phyloP scores from a whole-genome alignment of 2,113 vertebrate genomes.

The Callaeas wilsoni region DNA sequence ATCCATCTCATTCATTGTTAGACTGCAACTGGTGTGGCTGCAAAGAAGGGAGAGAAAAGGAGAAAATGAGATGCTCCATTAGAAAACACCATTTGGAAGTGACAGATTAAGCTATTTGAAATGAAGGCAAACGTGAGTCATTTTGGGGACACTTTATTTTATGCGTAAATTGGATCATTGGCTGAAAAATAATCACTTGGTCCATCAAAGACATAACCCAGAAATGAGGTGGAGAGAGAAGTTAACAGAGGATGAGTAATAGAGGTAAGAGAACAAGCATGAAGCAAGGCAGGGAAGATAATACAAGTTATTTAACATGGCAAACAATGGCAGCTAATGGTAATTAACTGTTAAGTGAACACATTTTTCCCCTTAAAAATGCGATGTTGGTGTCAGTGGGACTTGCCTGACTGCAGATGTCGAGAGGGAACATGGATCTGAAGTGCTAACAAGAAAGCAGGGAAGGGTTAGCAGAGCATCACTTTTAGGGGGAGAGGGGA shows the following conservation, averaged over 20 bases:
- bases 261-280: neutral
- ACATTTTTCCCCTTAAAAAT: neutral
- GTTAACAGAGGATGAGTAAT: slow-evolving; percentile 8
- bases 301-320: neutral
- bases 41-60: neutral
- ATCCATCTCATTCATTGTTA: neutral
- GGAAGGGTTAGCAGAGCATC: neutral
- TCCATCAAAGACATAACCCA: neutral
- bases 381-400: neutral
- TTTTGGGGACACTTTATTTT: neutral
- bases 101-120: slow-evolving; percentile 12
- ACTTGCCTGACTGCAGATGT: neutral
- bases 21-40: neutral
- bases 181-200: slow-evolving; percentile 33
- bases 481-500: neutral
- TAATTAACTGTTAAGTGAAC: neutral
- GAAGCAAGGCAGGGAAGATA: neutral
- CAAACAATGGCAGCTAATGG: neutral
- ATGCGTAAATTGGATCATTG: neutral
- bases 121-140: neutral
- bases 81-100: neutral
- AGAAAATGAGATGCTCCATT: slow-evolving; percentile 6
- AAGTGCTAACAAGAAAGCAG: neutral
- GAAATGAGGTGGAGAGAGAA: neutral
- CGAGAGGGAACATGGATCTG: neutral